Conservation (phyloP, 2,113 vertebrate species). For the Pangasianodon gigas region DNA sequence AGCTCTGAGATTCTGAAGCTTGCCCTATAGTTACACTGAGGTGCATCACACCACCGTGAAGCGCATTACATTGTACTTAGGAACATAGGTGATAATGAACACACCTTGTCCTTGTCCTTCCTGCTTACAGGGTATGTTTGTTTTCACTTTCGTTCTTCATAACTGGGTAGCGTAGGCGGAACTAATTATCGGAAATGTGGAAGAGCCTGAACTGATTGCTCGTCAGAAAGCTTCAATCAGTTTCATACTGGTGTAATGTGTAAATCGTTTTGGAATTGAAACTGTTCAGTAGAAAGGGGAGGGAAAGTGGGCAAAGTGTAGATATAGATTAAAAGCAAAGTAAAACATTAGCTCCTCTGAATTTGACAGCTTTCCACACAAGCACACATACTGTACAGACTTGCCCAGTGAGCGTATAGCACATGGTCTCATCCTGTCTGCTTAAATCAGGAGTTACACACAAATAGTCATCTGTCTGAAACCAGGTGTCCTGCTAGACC, state of each 20-base stretch:
- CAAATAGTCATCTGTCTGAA: background rate
- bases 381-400: background rate
- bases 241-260: background rate
- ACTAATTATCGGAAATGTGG: background rate
- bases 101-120: background rate
- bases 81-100: background rate
- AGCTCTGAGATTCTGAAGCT: background rate
- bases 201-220: background rate
- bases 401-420: background rate
- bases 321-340: background rate
- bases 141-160: background rate
- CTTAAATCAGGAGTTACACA: background rate
- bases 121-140: background rate
- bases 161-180: background rate
- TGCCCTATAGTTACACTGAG: background rate
- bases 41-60: background rate
- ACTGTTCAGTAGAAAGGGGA: background rate
- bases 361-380: background rate
- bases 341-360: background rate
- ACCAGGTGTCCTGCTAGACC: background rate
- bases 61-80: background rate
- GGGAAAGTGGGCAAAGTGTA: too few species aligned
- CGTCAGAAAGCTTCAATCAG: background rate
- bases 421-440: background rate
- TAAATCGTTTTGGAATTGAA: background rate